phyloP scores from a whole-genome alignment of 2,888 invertebrate genomes.

The Trachelus stipa region DNA sequence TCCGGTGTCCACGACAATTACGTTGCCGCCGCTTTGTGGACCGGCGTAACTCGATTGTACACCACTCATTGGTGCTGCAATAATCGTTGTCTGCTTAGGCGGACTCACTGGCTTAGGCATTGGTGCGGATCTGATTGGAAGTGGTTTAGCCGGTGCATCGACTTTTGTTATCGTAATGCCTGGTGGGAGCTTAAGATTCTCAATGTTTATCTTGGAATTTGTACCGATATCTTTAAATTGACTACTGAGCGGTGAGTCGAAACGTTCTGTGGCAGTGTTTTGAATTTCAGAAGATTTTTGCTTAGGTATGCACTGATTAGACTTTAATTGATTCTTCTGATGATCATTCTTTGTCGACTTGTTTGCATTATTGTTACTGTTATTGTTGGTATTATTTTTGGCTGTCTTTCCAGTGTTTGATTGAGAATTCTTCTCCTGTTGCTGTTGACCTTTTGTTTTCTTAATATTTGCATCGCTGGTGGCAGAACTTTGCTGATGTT shows the following conservation, averaged over 20 bases:
- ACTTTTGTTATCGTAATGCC: constrained; percentile 85
- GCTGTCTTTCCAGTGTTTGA: constrained; percentile 26
- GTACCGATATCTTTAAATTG: constrained; percentile 52
- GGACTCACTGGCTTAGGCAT: constrained; percentile 54
- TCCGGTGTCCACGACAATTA: constrained; percentile 74
- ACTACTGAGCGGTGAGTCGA: constrained; percentile 48
- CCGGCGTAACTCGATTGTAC: constrained; percentile 54
- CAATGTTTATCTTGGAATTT: constrained; percentile 58
- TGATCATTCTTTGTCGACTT: constrained; percentile 38
- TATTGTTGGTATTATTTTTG: constrained; percentile 18
- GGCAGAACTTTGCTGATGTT: constrained; percentile 30
- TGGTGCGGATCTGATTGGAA: constrained; percentile 56
- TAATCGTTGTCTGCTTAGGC: constrained; percentile 62
- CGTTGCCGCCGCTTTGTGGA: constrained; percentile 68
- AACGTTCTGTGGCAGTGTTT: constrained; percentile 31
- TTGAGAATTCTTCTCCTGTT: constrained; percentile 34
- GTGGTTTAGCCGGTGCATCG: constrained; percentile 65
- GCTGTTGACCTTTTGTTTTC: constrained; percentile 32
- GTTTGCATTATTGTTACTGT: constrained; percentile 25
- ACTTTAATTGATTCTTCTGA: constrained; percentile 45
- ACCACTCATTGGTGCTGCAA: constrained; percentile 62
- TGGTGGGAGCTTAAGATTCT: constrained; percentile 73
- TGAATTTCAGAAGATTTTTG: constrained; percentile 25
- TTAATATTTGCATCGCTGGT: constrained; percentile 25
- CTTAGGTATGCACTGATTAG: constrained; percentile 33